These are phyloP conservation scores for Beaufortia kweichowensis DNA, from an alignment of 2,113 vertebrate species.

Conservation along the genomic window DNA sequence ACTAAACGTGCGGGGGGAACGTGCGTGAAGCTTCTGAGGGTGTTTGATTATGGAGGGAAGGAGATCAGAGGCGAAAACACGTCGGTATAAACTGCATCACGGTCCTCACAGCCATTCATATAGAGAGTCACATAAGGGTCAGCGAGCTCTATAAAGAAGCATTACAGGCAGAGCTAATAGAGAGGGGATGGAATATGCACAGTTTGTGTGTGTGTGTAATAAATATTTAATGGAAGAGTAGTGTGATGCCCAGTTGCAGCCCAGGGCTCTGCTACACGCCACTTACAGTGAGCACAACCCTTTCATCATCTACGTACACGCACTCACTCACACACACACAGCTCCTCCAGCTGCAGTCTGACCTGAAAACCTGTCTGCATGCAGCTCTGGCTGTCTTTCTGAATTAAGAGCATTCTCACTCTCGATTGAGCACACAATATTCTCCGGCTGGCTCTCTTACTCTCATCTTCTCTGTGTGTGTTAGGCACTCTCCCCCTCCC, in stretches of 20 bases:
- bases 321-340: slow-evolving; percentile 8
- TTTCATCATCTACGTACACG: slow-evolving; percentile 52
- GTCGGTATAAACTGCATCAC: slow-evolving; percentile 27
- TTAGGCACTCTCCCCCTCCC: slow-evolving; percentile 18
- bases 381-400: slow-evolving; percentile 37
- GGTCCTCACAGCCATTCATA: slow-evolving; percentile 10
- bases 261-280: slow-evolving; percentile 56
- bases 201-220: slow-evolving; percentile 50
- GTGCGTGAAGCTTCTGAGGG: not conserved
- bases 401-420: slow-evolving; percentile 50
- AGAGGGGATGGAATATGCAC: slow-evolving; percentile 49
- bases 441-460: slow-evolving; percentile 16
- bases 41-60: slow-evolving; percentile 13
- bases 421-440: slow-evolving; percentile 38
- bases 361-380: slow-evolving; percentile 48
- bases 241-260: slow-evolving; percentile 55
- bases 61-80: slow-evolving; percentile 31
- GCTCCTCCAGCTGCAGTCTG: slow-evolving; percentile 45
- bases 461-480: slow-evolving; percentile 23
- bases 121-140: slow-evolving; percentile 47
- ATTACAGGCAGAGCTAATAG: slow-evolving; percentile 50
- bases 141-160: slow-evolving; percentile 22
- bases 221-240: slow-evolving; percentile 58
- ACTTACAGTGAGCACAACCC: slow-evolving; percentile 58
- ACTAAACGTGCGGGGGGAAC: slow-evolving; percentile 10